These are phyloP conservation scores for Lindbergichthys nudifrons DNA, from an alignment of 2,797 vertebrate genomes.

Conservation along the genomic window DNA sequence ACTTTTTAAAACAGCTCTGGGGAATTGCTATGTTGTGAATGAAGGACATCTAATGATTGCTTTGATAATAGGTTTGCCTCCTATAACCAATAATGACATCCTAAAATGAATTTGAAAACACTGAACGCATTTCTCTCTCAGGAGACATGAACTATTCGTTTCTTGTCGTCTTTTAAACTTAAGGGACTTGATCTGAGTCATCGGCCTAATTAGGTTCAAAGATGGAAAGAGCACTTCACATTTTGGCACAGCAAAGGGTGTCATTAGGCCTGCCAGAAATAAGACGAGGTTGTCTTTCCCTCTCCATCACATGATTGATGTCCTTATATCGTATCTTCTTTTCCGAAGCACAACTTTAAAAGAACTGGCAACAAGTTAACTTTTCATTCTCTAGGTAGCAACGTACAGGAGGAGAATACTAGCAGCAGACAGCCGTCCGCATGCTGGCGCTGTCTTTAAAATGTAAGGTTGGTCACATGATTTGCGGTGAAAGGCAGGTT, in stretches of 20 bases:
- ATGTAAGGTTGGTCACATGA: constrained; percentile 65
- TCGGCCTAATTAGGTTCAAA: constrained; percentile 42
- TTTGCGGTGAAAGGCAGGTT: constrained; percentile 66
- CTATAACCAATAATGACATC: background rate
- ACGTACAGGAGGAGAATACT: constrained; percentile 16
- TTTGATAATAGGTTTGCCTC: background rate
- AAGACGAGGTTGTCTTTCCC: constrained; percentile 22
- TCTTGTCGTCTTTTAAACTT: constrained; percentile 40
- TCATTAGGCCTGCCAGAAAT: constrained; percentile 40
- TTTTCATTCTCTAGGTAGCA: constrained; percentile 21
- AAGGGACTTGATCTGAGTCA: constrained; percentile 45
- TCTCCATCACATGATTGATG: constrained; percentile 1
- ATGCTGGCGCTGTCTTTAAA: constrained; percentile 46
- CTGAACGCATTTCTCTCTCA: constrained; percentile 9
- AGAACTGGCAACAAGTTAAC: background rate
- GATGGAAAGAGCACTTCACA: constrained; percentile 41
- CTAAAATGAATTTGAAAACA: constrained; percentile 8
- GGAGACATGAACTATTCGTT: constrained; percentile 24
- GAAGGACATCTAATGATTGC: background rate
- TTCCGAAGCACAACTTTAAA: constrained; percentile 18
- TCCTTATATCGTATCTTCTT: constrained; percentile 8
- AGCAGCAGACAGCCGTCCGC: constrained; percentile 17
- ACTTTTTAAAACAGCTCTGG: background rate
- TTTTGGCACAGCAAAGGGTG: constrained; percentile 32
- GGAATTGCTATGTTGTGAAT: constrained; percentile 5